phyloP scores from a whole-genome alignment of 2,797 vertebrate genomes.

The Lepilemur septentrionalis region DNA sequence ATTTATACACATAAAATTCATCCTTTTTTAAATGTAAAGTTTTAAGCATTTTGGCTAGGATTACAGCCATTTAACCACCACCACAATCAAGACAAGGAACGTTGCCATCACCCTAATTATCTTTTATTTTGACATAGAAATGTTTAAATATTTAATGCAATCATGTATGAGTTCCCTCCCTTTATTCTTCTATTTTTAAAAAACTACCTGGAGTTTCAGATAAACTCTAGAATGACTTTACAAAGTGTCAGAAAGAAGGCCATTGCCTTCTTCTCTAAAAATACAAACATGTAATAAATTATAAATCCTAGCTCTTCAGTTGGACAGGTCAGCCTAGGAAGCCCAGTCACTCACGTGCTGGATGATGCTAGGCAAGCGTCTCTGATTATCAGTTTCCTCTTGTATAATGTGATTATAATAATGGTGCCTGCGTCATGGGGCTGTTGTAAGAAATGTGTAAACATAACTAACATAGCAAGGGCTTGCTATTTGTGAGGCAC shows the following conservation, averaged over 20 bases:
- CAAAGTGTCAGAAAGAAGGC: not conserved
- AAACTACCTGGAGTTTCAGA: not conserved
- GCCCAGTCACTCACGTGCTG: not conserved
- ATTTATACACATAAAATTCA: conserved; percentile 35
- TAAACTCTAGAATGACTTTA: not conserved
- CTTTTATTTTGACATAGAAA: conserved; percentile 1
- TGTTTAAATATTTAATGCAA: not conserved
- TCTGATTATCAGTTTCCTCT: not conserved
- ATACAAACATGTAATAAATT: not conserved
- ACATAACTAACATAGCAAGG: not conserved
- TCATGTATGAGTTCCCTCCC: not conserved
- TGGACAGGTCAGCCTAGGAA: not conserved
- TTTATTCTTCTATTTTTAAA: not conserved
- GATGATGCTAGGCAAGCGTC: not conserved
- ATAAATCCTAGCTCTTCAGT: not conserved
- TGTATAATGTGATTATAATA: not conserved
- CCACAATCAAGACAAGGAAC: not conserved
- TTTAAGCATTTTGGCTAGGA: conserved; percentile 19
- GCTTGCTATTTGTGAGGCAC: not conserved
- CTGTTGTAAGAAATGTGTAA: not conserved
- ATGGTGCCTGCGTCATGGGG: not conserved
- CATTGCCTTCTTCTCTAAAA: not conserved
- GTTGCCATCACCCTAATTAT: not conserved
- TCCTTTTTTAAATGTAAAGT: not conserved
- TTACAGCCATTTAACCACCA: not conserved